Conservation (phyloP, 2,113 vertebrate species). For the Colinus virginianus region DNA sequence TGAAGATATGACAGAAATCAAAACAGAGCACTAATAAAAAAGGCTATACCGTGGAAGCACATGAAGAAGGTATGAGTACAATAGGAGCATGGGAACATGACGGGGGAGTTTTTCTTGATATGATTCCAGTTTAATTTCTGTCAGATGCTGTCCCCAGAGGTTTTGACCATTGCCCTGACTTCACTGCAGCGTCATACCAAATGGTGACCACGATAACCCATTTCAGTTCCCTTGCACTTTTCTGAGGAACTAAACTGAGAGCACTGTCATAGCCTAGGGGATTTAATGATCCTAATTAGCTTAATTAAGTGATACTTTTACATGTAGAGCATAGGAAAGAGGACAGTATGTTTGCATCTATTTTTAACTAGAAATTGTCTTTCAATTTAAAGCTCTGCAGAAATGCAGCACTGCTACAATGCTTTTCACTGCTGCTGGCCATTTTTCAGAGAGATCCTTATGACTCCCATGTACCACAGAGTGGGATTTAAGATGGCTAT, state of each 20-base stretch:
- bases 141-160: neutral
- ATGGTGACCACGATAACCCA: neutral
- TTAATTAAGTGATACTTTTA: constrained; percentile 28
- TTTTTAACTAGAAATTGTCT: constrained; percentile 12
- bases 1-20: neutral
- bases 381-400: neutral
- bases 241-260: neutral
- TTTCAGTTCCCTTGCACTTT: neutral
- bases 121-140: neutral
- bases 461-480: neutral
- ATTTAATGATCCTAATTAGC: constrained; percentile 22
- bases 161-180: neutral
- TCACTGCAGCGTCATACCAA: neutral
- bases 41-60: neutral
- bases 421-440: neutral
- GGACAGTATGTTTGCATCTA: neutral
- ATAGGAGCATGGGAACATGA: neutral
- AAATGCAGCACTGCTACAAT: neutral
- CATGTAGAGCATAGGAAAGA: neutral
- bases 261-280: neutral
- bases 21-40: neutral
- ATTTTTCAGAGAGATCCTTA: neutral
- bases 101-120: neutral
- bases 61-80: neutral
- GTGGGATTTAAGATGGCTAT: neutral